Conservation (phyloP, 2,888 invertebrate genomes). For the Acanthoscelides obtectus region DNA sequence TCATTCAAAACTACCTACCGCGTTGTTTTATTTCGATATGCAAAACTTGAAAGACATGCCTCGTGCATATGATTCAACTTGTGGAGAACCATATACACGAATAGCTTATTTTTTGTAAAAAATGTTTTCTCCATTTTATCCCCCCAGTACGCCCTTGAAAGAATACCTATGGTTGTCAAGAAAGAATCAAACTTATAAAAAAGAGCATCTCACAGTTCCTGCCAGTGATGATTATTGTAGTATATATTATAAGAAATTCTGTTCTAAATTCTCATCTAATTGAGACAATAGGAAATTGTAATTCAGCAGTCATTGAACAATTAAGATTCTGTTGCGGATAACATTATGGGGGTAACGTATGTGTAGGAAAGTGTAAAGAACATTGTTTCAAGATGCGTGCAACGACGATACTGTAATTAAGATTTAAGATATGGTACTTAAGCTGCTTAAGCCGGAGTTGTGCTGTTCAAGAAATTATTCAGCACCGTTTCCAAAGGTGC, state of each 20-base stretch:
- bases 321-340: not conserved
- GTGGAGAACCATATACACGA: too few relatives aligned
- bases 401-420: not conserved
- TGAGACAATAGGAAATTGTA: not conserved
- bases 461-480: not conserved
- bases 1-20: too few relatives aligned
- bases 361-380: not conserved
- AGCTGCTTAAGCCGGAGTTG: not conserved
- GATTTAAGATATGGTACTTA: not conserved
- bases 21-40: too few relatives aligned
- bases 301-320: not conserved
- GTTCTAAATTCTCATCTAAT: not conserved
- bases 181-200: too few relatives aligned
- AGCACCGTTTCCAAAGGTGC: not conserved
- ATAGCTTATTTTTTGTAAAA: too few relatives aligned
- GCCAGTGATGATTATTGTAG: too few relatives aligned
- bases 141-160: too few relatives aligned
- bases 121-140: too few relatives aligned
- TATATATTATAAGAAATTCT: not conserved
- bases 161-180: too few relatives aligned
- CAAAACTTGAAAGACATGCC: too few relatives aligned
- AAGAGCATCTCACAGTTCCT: too few relatives aligned
- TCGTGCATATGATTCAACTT: too few relatives aligned
- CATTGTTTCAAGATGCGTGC: not conserved
- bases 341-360: not conserved